A percentile compares a stretch with the other conserved stretches of the same genome.
Conservation (phyloP, 1,140 invertebrate species). For the Drosophila elegans region DNA sequence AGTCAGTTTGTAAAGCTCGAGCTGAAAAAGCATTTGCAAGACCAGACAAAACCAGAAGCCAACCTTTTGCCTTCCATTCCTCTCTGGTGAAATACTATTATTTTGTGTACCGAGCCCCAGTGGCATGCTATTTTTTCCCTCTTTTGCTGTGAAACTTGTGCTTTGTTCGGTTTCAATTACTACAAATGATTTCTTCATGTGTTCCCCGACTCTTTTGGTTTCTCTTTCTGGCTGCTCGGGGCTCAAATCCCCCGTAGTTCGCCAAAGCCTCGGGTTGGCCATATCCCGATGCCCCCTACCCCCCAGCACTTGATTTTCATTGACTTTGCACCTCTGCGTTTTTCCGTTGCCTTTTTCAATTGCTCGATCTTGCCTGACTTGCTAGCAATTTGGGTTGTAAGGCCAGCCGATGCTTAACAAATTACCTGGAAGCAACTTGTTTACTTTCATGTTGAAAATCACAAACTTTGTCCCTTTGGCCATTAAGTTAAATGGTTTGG, state of each 20-base stretch:
- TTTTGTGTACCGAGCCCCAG: constrained; percentile 26
- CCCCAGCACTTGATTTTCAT: constrained; percentile 67
- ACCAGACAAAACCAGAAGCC: constrained; percentile 41
- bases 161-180: constrained; percentile 80
- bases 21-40: constrained; percentile 57
- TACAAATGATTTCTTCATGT: constrained; percentile 74
- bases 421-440: constrained; percentile 77
- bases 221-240: constrained; percentile 12
- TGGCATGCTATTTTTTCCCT: constrained; percentile 26
- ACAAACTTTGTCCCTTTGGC: constrained; percentile 68
- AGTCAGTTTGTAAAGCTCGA: constrained; percentile 73
- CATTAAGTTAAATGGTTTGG: constrained; percentile 76
- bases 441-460: constrained; percentile 70
- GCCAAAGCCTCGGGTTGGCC: constrained; percentile 34
- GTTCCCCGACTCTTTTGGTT: constrained; percentile 22
- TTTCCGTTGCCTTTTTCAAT: constrained; percentile 43
- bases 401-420: constrained; percentile 60
- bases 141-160: constrained; percentile 49
- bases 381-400: constrained; percentile 48
- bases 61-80: constrained; percentile 9
- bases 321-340: constrained; percentile 64
- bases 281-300: constrained; percentile 2
- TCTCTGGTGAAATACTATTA: constrained; percentile 24
- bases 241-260: constrained; percentile 33
- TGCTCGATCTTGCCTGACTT: constrained; percentile 38